phyloP scores from a whole-genome alignment of 2,888 invertebrate genomes.

The Autographa pulchrina region DNA sequence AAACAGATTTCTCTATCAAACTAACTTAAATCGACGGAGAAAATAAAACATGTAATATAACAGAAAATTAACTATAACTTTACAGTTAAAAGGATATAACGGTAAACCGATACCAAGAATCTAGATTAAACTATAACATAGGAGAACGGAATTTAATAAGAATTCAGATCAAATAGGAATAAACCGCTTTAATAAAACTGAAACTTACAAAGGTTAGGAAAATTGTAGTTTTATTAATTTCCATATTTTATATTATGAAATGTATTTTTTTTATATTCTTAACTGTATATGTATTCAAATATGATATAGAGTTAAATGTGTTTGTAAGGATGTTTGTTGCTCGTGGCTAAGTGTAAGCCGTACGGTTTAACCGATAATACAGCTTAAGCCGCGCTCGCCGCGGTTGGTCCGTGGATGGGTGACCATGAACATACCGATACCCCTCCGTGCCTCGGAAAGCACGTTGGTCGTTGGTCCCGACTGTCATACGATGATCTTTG shows the following conservation, averaged over 20 bases:
- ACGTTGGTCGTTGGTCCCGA: too few relatives aligned
- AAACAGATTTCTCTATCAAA: background rate
- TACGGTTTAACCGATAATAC: too few relatives aligned
- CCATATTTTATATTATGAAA: background rate
- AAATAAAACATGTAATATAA: background rate
- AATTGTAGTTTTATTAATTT: background rate
- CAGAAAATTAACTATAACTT: background rate
- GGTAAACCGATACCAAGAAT: conserved; percentile 12
- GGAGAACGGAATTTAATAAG: conserved; percentile 22
- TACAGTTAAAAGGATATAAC: conserved; percentile 1
- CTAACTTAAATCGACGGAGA: background rate
- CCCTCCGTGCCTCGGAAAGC: too few relatives aligned
- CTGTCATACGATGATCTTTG: too few relatives aligned
- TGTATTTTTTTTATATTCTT: too few relatives aligned
- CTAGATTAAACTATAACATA: conserved; percentile 11
- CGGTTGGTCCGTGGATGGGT: too few relatives aligned
- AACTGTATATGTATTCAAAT: too few relatives aligned
- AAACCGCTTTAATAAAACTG: conserved; percentile 9
- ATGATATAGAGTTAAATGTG: too few relatives aligned
- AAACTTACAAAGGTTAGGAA: background rate
- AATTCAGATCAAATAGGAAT: conserved; percentile 12
- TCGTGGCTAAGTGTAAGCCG: too few relatives aligned
- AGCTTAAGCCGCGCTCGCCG: too few relatives aligned
- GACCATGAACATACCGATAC: too few relatives aligned
- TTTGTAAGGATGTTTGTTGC: too few relatives aligned